phyloP scores from a whole-genome alignment of 2,797 vertebrate species.

The Myoxocephalus aenaeus region DNA sequence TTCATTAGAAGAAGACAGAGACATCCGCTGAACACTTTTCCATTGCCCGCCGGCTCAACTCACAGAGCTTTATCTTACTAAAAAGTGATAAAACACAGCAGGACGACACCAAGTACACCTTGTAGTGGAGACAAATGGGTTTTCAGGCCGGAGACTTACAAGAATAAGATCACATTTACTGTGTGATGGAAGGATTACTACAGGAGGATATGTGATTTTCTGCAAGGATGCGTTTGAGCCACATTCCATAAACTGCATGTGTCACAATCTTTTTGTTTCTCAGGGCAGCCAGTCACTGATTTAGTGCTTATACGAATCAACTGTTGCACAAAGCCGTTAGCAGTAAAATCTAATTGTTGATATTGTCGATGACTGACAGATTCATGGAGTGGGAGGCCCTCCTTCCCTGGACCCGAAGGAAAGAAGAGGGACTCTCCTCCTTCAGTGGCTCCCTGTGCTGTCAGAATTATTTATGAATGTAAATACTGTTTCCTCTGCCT shows the following conservation, averaged over 20 bases:
- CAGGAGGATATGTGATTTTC: constrained; percentile 8
- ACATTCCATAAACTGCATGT: constrained; percentile 16
- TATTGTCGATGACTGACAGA: constrained; percentile 59
- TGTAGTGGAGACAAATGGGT: neutral
- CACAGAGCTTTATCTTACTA: constrained; percentile 55
- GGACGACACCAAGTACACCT: neutral
- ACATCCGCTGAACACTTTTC: constrained; percentile 49
- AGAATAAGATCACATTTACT: constrained; percentile 4
- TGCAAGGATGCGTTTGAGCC: constrained; percentile 21
- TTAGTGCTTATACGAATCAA: constrained; percentile 29
- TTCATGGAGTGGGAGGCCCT: constrained; percentile 33
- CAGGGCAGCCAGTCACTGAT: neutral
- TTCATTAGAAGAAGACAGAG: constrained; percentile 63
- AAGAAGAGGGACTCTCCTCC: constrained; percentile 41
- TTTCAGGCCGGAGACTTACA: neutral
- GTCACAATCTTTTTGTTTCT: constrained; percentile 23
- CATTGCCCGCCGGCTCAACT: constrained; percentile 39
- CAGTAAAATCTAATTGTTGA: constrained; percentile 40
- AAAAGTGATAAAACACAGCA: constrained; percentile 51
- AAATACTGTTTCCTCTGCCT: constrained; percentile 79
- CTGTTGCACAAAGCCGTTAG: constrained; percentile 39
- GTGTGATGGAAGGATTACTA: constrained; percentile 15
- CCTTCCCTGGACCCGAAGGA: constrained; percentile 42
- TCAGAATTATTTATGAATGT: constrained; percentile 79
- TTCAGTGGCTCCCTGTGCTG: constrained; percentile 52